A percentile compares a stretch with the other conserved stretches of the same genome.
phyloP scores from a whole-genome alignment of 2,113 vertebrate genomes.

The Macrotus californicus region DNA sequence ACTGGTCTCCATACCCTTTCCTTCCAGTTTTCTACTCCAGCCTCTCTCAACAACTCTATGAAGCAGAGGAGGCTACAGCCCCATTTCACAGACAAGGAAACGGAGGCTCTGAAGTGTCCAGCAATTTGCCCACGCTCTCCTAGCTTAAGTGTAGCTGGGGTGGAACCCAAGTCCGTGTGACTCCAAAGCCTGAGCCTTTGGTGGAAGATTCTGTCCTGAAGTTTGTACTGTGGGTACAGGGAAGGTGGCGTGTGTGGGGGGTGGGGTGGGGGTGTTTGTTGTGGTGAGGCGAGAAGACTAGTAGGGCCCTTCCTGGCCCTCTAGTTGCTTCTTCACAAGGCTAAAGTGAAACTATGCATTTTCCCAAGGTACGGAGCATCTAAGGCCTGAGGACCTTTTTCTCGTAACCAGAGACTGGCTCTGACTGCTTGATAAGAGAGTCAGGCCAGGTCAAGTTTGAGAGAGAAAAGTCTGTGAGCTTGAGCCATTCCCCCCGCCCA shows the following conservation, averaged over 20 bases:
- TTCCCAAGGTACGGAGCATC: background rate
- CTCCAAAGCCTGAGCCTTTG: background rate
- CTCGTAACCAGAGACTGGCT: background rate
- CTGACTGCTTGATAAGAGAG: background rate
- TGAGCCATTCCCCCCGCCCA: background rate
- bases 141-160: background rate
- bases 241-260: background rate
- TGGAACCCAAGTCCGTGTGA: too few relatives aligned
- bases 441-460: background rate
- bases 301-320: background rate
- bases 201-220: background rate
- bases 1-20: fast-evolving
- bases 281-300: background rate
- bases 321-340: background rate
- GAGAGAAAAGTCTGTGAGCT: background rate
- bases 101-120: background rate
- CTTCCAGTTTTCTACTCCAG: background rate
- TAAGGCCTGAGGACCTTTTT: background rate
- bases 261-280: fast-evolving
- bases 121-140: background rate
- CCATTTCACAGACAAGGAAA: background rate
- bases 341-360: background rate
- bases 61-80: background rate
- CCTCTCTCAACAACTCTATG: background rate
- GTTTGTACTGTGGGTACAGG: background rate